A percentile compares a stretch with the other conserved stretches of the same genome.
Conservation (phyloP, 2,888 invertebrate species). For the Mesorhabditis belari region DNA sequence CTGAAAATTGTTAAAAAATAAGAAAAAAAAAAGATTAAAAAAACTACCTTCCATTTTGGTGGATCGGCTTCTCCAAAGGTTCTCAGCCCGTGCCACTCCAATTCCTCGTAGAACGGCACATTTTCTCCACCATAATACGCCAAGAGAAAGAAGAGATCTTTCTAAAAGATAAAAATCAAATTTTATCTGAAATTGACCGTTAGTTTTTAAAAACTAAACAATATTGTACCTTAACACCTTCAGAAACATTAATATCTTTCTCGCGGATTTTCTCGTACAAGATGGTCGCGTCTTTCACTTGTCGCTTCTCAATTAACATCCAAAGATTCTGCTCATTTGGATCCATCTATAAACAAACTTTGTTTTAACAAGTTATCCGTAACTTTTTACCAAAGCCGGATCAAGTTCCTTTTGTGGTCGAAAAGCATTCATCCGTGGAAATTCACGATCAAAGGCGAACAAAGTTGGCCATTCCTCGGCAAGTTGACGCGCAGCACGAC, state of each 20-base stretch:
- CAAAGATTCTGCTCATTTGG: constrained; percentile 34
- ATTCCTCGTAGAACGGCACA: constrained; percentile 33
- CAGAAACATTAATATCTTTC: constrained; percentile 26
- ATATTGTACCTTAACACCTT: constrained; percentile 5
- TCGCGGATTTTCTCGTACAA: constrained; percentile 42
- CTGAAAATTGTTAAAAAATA: constrained; percentile 18
- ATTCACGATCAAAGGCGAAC: constrained; percentile 49
- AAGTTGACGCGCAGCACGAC: constrained; percentile 44
- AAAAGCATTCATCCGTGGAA: constrained; percentile 44
- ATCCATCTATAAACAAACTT: constrained; percentile 18
- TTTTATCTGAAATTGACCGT: constrained; percentile 22
- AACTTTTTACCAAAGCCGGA: constrained; percentile 19
- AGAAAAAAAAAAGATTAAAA: not conserved
- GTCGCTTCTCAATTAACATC: constrained; percentile 24
- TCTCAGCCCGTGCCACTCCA: constrained; percentile 43
- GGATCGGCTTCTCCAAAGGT: constrained; percentile 27
- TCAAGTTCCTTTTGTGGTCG: constrained; percentile 36
- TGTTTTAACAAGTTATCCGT: not conserved
- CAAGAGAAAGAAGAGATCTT: constrained; percentile 35
- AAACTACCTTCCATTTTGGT: constrained; percentile 19
- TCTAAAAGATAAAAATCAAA: constrained; percentile 42
- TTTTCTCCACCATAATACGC: constrained; percentile 43
- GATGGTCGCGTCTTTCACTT: constrained; percentile 34
- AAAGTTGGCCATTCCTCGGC: constrained; percentile 52
- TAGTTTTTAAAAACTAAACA: not conserved